A percentile compares a stretch with the other conserved stretches of the same genome.
Conservation (phyloP, 2,113 vertebrate genomes). For the Chaetodon auriga region DNA sequence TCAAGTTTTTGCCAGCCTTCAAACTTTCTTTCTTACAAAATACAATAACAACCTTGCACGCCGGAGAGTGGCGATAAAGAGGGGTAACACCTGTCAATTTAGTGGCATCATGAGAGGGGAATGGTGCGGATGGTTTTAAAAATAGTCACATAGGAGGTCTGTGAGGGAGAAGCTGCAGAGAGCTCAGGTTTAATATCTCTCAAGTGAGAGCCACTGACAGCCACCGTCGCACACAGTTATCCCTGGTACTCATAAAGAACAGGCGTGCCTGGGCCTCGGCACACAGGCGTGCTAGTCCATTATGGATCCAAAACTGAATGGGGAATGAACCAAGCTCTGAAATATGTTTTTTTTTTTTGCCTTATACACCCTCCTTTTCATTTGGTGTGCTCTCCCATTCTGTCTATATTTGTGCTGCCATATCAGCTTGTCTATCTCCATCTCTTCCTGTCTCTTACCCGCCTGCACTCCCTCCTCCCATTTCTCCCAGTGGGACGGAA, state of each 20-base stretch:
- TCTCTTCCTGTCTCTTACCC: slow-evolving; percentile 8
- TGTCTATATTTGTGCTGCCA: slow-evolving; percentile 26
- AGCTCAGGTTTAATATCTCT: slow-evolving; percentile 80
- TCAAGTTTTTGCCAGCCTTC: slow-evolving; percentile 55
- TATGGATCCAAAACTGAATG: slow-evolving; percentile 75
- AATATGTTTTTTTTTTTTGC: slow-evolving; percentile 53
- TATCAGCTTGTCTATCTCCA: slow-evolving; percentile 34
- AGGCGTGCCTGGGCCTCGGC: slow-evolving; percentile 46
- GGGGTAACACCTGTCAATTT: slow-evolving; percentile 61
- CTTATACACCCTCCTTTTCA: slow-evolving; percentile 28
- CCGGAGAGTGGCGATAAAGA: slow-evolving; percentile 33
- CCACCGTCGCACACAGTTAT: slow-evolving; percentile 68
- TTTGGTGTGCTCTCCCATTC: slow-evolving; percentile 31
- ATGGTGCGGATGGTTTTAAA: slow-evolving; percentile 64
- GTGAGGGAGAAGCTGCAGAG: slow-evolving; percentile 61
- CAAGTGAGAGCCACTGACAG: slow-evolving; percentile 76
- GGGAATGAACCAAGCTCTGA: slow-evolving; percentile 72
- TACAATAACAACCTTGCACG: slow-evolving; percentile 45
- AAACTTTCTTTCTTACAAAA: slow-evolving; percentile 58
- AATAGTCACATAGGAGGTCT: slow-evolving; percentile 68
- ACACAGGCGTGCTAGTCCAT: slow-evolving; percentile 66
- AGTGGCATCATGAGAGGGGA: slow-evolving; percentile 48
- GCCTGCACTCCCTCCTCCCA: slow-evolving; percentile 6
- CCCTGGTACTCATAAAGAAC: slow-evolving; percentile 73
- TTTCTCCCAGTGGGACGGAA: slow-evolving; percentile 33